phyloP scores from a whole-genome alignment of 2,888 invertebrate genomes.

The Choristoneura rosaceana region DNA sequence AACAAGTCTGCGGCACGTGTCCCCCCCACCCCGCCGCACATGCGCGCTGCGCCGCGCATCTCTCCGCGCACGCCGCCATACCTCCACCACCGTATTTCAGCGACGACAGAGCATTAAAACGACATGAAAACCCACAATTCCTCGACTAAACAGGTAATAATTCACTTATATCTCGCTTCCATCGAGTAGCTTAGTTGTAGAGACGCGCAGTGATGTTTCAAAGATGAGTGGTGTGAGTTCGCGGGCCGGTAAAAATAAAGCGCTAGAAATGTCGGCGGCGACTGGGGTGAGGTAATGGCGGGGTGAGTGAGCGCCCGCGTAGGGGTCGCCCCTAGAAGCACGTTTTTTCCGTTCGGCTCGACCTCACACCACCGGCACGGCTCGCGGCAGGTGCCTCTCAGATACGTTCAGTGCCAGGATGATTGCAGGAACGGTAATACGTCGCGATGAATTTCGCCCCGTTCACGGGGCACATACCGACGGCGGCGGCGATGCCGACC shows the following conservation, averaged over 20 bases:
- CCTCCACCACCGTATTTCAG: conserved; percentile 69
- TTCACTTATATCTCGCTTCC: conserved; percentile 47
- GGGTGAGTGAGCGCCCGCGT: conserved; percentile 79
- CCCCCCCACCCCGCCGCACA: conserved; percentile 42
- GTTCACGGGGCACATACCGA: conserved; percentile 92
- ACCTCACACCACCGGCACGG: conserved; percentile 29
- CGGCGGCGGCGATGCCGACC: conserved; percentile 90
- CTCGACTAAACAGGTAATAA: conserved; percentile 67
- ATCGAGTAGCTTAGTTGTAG: conserved; percentile 39
- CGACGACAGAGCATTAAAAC: conserved; percentile 69
- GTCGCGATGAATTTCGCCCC: conserved; percentile 93
- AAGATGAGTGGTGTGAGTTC: conserved; percentile 76
- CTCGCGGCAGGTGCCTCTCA: not conserved
- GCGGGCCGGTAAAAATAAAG: conserved; percentile 83
- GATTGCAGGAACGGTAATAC: conserved; percentile 46
- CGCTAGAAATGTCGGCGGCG: conserved; percentile 64
- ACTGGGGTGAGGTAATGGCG: conserved; percentile 84
- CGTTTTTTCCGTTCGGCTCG: conserved; percentile 52
- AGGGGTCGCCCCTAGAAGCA: conserved; percentile 68
- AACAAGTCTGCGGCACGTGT: conserved; percentile 24
- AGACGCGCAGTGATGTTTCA: conserved; percentile 49
- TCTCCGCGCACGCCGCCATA: conserved; percentile 66
- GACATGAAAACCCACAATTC: conserved; percentile 66
- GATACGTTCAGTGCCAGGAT: conserved; percentile 4
- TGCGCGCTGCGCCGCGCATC: conserved; percentile 62